phyloP scores from a whole-genome alignment of 2,113 vertebrate genomes.

The Uria aalge region DNA sequence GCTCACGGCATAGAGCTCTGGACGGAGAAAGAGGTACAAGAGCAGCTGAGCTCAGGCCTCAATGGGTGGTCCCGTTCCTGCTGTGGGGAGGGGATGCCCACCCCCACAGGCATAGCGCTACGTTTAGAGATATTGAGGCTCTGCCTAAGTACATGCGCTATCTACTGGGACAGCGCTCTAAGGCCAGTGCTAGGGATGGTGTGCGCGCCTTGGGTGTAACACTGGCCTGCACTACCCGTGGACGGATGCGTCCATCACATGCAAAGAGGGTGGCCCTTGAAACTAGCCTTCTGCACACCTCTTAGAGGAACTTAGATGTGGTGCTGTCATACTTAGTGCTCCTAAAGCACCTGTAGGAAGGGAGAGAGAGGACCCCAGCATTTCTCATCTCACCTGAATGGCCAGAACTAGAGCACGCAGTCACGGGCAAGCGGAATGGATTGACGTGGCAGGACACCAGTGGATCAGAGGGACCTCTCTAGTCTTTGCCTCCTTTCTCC shows the following conservation, averaged over 20 bases:
- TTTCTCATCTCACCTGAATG: neutral
- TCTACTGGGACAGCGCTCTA: neutral
- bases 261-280: neutral
- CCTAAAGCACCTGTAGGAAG: neutral
- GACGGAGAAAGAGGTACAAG: slow-evolving; percentile 79
- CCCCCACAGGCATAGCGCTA: neutral
- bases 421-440: neutral
- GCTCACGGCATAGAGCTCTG: slow-evolving; percentile 78
- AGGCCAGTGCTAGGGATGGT: neutral
- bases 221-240: neutral
- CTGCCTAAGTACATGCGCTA: accelerated
- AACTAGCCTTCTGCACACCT: neutral
- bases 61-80: neutral
- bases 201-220: neutral
- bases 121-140: neutral
- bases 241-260: neutral
- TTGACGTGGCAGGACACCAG: neutral
- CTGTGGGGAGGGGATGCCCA: neutral
- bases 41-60: neutral
- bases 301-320: neutral
- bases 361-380: neutral
- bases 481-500: neutral
- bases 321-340: neutral
- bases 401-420: neutral
- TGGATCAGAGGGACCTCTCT: neutral